Percentiles rank a stretch among this genome's conserved stretches.
These are phyloP conservation scores for Ceyx cyanopectus DNA, from an alignment of 2,113 vertebrate genomes.

Conservation along the genomic window DNA sequence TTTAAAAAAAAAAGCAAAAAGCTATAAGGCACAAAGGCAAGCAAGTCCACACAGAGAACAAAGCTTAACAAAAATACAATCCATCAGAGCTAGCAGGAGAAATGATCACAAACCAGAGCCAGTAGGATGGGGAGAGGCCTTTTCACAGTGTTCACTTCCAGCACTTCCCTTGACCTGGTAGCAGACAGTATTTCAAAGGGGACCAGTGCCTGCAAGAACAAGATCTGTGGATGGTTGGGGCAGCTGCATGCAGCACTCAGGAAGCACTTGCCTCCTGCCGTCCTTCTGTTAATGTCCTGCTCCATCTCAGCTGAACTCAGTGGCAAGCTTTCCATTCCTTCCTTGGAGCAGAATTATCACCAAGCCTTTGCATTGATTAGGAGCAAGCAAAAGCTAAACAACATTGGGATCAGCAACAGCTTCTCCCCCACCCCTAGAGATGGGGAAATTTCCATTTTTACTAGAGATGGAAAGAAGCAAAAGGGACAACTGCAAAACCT, in stretches of 20 bases:
- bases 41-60: slow-evolving; percentile 37
- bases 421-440: neutral
- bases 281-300: neutral
- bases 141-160: slow-evolving; percentile 21
- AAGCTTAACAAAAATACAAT: slow-evolving; percentile 45
- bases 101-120: neutral
- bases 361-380: neutral
- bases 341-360: neutral
- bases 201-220: neutral
- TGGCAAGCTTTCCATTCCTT: neutral
- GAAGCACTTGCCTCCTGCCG: neutral
- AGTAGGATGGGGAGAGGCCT: neutral
- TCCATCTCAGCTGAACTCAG: neutral
- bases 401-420: neutral
- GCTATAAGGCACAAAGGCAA: slow-evolving; percentile 16
- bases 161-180: neutral
- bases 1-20: neutral
- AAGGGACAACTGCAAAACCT: slow-evolving; percentile 7
- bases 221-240: neutral
- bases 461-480: neutral
- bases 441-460: too few relatives aligned
- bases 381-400: neutral
- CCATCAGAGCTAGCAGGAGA: slow-evolving; percentile 15
- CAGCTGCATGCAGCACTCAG: neutral
- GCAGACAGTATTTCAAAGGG: neutral